phyloP scores from a whole-genome alignment of 2,113 vertebrate genomes.

The Seriola quinqueradiata region DNA sequence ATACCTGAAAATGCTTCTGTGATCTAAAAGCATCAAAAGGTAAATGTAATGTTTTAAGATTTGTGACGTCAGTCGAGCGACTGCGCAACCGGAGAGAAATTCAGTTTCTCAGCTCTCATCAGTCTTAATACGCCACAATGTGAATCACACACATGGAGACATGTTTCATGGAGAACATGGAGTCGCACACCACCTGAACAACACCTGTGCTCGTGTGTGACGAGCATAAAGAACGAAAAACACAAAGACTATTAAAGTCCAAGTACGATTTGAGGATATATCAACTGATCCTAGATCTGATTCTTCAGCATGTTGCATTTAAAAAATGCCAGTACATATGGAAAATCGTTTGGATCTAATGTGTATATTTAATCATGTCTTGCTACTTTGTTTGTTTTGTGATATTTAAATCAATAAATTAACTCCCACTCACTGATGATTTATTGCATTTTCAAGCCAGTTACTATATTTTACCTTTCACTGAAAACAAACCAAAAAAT shows the following conservation, averaged over 20 bases:
- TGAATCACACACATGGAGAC: not conserved
- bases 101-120: not conserved
- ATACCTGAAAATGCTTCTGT: constrained; percentile 14
- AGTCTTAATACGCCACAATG: not conserved
- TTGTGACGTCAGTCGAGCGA: not conserved
- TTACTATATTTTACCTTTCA: not conserved
- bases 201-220: not conserved
- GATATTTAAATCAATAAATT: not conserved
- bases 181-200: not conserved
- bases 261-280: not conserved
- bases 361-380: not conserved
- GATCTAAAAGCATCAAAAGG: constrained; percentile 26
- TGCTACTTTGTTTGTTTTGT: not conserved
- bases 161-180: not conserved
- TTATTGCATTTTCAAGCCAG: not conserved
- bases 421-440: not conserved
- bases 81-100: constrained; percentile 2
- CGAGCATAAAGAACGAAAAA: not conserved
- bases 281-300: not conserved
- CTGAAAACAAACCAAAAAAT: not conserved
- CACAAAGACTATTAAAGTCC: not conserved
- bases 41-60: not conserved
- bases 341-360: too few relatives aligned
- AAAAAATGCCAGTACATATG: too few relatives aligned
- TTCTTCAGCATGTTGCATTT: not conserved